Conservation (phyloP, 2,797 vertebrate genomes). For the Pangasius mekongensis region DNA sequence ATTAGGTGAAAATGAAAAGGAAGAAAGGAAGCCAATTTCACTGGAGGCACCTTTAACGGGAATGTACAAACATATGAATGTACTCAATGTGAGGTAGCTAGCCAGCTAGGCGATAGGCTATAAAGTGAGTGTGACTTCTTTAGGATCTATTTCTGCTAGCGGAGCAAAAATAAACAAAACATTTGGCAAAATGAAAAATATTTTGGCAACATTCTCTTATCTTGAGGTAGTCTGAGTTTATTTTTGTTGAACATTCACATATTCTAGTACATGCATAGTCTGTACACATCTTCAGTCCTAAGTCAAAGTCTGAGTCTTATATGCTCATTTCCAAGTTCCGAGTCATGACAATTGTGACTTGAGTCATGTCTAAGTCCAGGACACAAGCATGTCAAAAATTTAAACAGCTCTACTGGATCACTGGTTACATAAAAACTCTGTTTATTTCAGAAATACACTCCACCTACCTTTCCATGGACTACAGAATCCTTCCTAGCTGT, state of each 20-base stretch:
- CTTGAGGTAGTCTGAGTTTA: neutral
- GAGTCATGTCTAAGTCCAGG: neutral
- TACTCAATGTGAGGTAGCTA: neutral
- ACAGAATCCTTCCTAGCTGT: slow-evolving; percentile 77
- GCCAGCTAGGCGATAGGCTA: neutral
- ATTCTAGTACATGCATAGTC: neutral
- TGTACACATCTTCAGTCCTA: neutral
- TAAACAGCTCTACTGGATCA: neutral
- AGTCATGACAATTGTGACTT: no score
- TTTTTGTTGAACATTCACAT: neutral
- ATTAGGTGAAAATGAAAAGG: neutral
- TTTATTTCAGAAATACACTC: neutral
- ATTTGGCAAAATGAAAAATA: neutral
- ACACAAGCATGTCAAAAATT: neutral
- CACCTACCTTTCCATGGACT: slow-evolving; percentile 75
- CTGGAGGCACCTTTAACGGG: neutral
- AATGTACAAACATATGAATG: neutral
- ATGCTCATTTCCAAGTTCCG: neutral
- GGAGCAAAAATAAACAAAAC: neutral
- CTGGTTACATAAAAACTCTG: neutral
- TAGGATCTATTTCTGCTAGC: neutral
- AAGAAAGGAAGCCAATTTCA: neutral
- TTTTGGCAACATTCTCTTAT: neutral
- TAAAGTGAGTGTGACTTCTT: neutral
- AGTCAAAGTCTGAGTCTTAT: neutral